Evolutionary conservation across 2,797 vertebrate genomes (phyloP), one percentile per base, ranked within the genome.

Genomic region (Percopsis omiscomaycus): DNA sequence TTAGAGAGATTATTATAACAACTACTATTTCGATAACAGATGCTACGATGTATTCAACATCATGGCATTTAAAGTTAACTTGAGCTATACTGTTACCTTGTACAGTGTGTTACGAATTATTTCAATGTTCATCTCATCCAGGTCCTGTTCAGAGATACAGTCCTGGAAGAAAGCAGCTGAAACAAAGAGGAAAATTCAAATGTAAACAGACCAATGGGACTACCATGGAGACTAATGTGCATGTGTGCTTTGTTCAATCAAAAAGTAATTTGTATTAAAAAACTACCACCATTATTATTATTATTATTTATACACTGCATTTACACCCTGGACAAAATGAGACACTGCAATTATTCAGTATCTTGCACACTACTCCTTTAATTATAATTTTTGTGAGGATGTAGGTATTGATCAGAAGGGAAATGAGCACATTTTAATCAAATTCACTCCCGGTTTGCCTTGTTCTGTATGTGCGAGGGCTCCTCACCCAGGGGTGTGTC

Each of bases 111-210:
- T 99, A 61, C 96, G 94, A 70, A 99, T 99, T 15, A 99, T 99
- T 89, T 99, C 98, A 1, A 99, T 99, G 86, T 99, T 99, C 97
- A 99, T 99, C 89, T 99, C 97, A 75, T 99, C 98, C 74, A 99
- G 90, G 85, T 99, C 98, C 88, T 99, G 98, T 75, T 99, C 98
- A 51, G 97, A 99, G 87, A 99, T 99, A 86, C 98, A 99, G 83
- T 99, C 97, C 89, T 99, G 98, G 89, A 99, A 99, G 84, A 99
- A 99, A 1, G 98, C 96, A 85, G 98, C 98, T 99, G 88, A 53
- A 91, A 86, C 75, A 55, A 91, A 47, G 64, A 60, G 28, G 80
- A 27, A 74, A 14, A 62, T 3, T 42, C n/a, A 37, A 49, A 57
- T 48, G 55, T 4, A 29, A 2, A n/a, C 8, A 29, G 30, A 29